A percentile compares a stretch with the other conserved stretches of the same genome.
phyloP scores from a whole-genome alignment of 2,797 vertebrate genomes.

The Stomatorhinus walkeri region DNA sequence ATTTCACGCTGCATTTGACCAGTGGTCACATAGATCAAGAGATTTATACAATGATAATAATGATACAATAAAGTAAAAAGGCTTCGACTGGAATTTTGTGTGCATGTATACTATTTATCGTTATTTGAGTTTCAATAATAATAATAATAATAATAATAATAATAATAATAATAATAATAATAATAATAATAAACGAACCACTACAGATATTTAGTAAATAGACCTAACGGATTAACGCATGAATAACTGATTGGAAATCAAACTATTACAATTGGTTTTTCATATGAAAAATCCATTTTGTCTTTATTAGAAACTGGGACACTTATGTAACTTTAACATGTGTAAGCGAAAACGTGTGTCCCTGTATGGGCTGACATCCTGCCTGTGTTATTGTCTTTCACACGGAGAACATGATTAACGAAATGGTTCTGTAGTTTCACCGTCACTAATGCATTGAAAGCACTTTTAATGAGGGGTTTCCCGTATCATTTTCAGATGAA shows the following conservation, averaged over 20 bases:
- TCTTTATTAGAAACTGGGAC: background rate
- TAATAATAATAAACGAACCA: background rate
- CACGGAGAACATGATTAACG: background rate
- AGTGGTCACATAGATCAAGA: no score
- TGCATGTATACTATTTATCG: background rate
- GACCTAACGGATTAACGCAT: background rate
- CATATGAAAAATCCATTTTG: background rate
- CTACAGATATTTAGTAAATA: background rate
- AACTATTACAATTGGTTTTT: background rate
- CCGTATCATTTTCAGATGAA: background rate
- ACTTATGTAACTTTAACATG: background rate
- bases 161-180: no score
- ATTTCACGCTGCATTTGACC: no score
- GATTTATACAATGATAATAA: background rate
- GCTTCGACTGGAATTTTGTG: background rate
- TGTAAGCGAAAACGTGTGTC: background rate
- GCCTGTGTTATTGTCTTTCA: background rate
- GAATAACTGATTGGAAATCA: background rate
- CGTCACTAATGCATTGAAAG: background rate
- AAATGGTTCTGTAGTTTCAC: slow-evolving; percentile 1
- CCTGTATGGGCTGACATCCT: background rate
- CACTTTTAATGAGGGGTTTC: background rate
- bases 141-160: background rate
- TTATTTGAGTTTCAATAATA: background rate
- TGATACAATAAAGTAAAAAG: background rate